Percentiles rank a stretch among this genome's conserved stretches.
phyloP scores from a whole-genome alignment of 2,113 vertebrate species.

The Syngnathoides biaculeatus region DNA sequence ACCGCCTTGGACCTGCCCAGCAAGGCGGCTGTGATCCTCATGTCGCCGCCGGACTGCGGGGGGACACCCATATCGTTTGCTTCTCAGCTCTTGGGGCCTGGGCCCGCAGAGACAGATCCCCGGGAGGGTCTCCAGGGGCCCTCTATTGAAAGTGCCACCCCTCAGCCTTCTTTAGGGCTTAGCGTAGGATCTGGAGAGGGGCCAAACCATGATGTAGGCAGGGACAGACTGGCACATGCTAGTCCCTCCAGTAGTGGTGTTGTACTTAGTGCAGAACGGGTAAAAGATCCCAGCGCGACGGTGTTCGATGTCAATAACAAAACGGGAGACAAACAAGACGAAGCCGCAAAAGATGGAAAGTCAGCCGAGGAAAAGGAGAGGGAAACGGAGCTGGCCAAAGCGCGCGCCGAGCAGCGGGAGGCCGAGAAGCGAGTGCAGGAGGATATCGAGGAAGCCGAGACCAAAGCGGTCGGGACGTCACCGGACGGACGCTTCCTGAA shows the following conservation, averaged over 20 bases:
- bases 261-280: conserved; percentile 12
- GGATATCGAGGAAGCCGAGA: conserved; percentile 93
- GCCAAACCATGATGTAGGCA: conserved; percentile 9
- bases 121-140: conserved; percentile 19
- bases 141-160: conserved; percentile 10
- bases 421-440: conserved; percentile 79
- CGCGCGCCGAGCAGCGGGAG: conserved; percentile 73
- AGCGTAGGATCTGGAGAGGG: conserved; percentile 22
- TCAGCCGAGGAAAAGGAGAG: conserved; percentile 47
- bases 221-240: not conserved
- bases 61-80: conserved; percentile 31
- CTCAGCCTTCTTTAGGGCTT: conserved; percentile 29
- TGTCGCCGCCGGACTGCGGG: conserved; percentile 74
- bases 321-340: conserved; percentile 36
- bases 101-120: not conserved
- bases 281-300: conserved; percentile 39
- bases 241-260: conserved; percentile 8
- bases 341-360: conserved; percentile 33
- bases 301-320: conserved; percentile 48
- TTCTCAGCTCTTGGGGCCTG: conserved; percentile 19
- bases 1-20: conserved; percentile 92
- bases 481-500: conserved; percentile 94
- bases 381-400: conserved; percentile 59
- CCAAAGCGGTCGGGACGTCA: conserved; percentile 94
- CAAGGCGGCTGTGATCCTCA: conserved; percentile 73